Base-by-base conservation (phyloP, 37 sponge, comb jelly and placozoan genomes). In the Ephydatia muelleri region DNA sequence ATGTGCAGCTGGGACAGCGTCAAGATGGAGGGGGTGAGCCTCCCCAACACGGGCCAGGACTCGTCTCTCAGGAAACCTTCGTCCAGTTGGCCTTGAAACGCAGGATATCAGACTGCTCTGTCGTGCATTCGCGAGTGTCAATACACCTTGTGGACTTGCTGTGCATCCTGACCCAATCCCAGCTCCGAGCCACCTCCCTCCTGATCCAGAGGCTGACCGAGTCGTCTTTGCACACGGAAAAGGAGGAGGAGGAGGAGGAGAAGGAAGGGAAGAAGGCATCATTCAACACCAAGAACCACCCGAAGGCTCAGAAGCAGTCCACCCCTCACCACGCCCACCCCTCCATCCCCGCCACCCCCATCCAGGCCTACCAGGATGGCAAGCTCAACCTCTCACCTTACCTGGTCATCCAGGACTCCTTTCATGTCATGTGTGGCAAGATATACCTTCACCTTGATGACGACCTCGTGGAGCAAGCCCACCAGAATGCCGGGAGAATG, bases 381-480 rank as follows among this genome's bases (percentile, higher is more conserved):
- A 80, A 35, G 48, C 34, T 16, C 64, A 75, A 37, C 23, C 49
- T 95, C 0, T 92, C 95, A 0, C 29, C 76, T 9, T 80, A 84
- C 38, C 85, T 89, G 27, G 85, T 95, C 12, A 87, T 95, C 30
- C 95, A 95, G 72, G 73, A 89, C 38, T 95, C 95, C 1, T 72
- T 95, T 11, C 95, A 95, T 71, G 39, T 95, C 27, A 35, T 37
- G 32, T 78, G 85, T 5, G 89, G 89, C 0, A 88, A 87, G n/a
- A 68, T 95, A 26, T 80, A 95, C 78, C 49, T 95, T 19, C 95
- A 95, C 77, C 84, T 95, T 12, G 91, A 92, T 80, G 84, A 87
- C 67, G 92, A 95, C 66, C 68, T 73, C 5, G 6, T n/a, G 19
- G 43, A 12, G n/a, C 39, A 67, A 14, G 26, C 28, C 79, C 39